Conservation (phyloP, 2,113 vertebrate genomes). For the Lepidothrix coronata region DNA sequence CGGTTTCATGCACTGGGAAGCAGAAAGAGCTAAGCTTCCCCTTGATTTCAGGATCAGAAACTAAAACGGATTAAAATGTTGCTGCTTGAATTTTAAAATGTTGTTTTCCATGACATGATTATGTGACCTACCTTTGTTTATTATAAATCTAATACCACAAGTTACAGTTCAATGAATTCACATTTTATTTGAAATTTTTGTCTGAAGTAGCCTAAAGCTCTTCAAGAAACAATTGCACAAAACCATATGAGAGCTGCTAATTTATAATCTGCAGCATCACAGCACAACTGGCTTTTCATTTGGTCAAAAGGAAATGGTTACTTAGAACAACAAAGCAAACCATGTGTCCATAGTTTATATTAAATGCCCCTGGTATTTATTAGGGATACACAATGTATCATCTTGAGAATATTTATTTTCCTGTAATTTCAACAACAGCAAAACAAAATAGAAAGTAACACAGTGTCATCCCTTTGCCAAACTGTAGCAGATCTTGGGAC, state of each 20-base stretch:
- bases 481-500: not conserved
- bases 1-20: not conserved
- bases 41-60: not conserved
- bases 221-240: constrained; percentile 52
- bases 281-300: constrained; percentile 1
- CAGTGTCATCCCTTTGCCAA: not conserved
- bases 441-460: constrained; percentile 30
- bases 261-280: constrained; percentile 43
- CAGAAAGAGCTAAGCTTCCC: not conserved
- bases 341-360: constrained; percentile 36
- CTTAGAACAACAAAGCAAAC: constrained; percentile 25
- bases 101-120: constrained; percentile 48
- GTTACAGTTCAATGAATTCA: constrained; percentile 83
- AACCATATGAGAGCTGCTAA: constrained; percentile 43
- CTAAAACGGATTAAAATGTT: not conserved
- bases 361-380: constrained; percentile 45
- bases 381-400: constrained; percentile 27
- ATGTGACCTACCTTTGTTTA: constrained; percentile 84
- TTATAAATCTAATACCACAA: constrained; percentile 77
- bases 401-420: constrained; percentile 58
- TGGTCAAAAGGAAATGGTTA: constrained; percentile 41
- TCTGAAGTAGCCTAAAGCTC: constrained; percentile 79
- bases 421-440: constrained; percentile 49
- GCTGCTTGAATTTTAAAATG: not conserved
- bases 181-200: constrained; percentile 75